A percentile compares a stretch with the other conserved stretches of the same genome.
These are phyloP conservation scores for Apantesis nais DNA, from an alignment of 2,888 invertebrate genomes.

Conservation along the genomic window DNA sequence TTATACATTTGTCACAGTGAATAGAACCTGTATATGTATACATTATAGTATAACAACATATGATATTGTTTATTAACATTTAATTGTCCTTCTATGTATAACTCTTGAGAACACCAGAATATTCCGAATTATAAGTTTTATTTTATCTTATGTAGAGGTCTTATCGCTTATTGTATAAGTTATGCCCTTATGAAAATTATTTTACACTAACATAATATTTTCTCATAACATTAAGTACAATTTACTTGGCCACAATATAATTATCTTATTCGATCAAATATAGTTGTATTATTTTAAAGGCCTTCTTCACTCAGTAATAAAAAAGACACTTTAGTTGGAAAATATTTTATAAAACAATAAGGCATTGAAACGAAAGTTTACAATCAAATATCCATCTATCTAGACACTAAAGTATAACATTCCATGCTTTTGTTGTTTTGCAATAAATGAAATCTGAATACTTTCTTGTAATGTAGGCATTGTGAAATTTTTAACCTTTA, in stretches of 20 bases:
- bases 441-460: constrained; percentile 52
- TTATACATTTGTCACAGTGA: neutral
- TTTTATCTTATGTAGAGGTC: neutral
- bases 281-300: too few relatives aligned
- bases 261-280: too few relatives aligned
- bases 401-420: constrained; percentile 21
- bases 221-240: neutral
- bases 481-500: constrained; percentile 65
- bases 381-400: neutral
- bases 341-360: too few relatives aligned
- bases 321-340: too few relatives aligned
- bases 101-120: neutral
- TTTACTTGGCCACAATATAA: too few relatives aligned
- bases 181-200: neutral
- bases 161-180: neutral
- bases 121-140: neutral
- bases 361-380: neutral
- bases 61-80: neutral
- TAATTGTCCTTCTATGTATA: neutral
- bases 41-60: neutral
- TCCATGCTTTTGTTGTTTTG: constrained; percentile 42
- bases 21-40: neutral
- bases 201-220: too few relatives aligned
- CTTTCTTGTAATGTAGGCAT: constrained; percentile 54
- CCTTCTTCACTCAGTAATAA: too few relatives aligned